Evolutionary conservation across 2,797 vertebrate genomes (phyloP).

Genomic region (Eospalax fontanierii): DNA sequence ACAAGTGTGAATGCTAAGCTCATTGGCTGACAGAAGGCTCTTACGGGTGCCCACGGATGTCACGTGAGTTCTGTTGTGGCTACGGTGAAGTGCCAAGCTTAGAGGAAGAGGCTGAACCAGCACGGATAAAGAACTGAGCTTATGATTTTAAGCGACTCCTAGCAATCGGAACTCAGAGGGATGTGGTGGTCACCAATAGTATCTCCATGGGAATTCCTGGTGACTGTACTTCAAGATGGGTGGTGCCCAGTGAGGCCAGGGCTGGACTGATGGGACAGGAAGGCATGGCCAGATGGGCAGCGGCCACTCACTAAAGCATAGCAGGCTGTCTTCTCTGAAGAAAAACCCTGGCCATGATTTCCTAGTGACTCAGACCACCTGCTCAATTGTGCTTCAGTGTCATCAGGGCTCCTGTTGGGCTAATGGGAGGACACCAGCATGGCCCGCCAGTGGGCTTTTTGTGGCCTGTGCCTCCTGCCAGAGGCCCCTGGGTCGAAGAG

Average conservation of each 20-base stretch:
- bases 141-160: neutral
- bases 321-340: neutral
- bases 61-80: neutral
- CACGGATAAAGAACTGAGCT: neutral
- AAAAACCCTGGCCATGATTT: conserved; percentile 13
- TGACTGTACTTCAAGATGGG: neutral
- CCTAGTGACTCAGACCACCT: neutral
- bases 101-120: neutral
- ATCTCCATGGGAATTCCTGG: neutral
- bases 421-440: neutral
- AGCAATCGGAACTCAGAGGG: neutral
- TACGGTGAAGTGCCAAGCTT: neutral
- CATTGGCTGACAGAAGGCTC: neutral
- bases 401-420: neutral
- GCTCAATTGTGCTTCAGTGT: neutral
- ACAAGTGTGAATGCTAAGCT: neutral
- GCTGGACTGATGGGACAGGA: neutral
- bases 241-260: neutral
- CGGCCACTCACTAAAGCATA: neutral
- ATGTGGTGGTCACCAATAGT: neutral
- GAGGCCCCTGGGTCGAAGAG: neutral
- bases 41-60: neutral
- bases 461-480: neutral
- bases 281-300: neutral
- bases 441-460: neutral